A percentile compares a stretch with the other conserved stretches of the same genome.
phyloP scores from a whole-genome alignment of 1,140 invertebrate species.

The Oreohelix idahoensis region DNA sequence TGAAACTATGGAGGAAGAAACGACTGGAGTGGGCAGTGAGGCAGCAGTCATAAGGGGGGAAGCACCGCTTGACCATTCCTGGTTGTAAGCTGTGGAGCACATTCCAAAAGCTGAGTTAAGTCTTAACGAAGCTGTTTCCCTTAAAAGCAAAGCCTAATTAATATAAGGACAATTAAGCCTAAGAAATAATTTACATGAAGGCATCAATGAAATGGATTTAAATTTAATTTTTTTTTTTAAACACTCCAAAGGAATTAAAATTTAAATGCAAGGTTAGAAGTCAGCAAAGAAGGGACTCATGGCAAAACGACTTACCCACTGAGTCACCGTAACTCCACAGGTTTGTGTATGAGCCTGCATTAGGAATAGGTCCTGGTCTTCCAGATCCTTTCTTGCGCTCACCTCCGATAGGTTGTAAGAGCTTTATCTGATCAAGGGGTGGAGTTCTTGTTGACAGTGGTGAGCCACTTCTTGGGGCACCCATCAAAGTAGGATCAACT shows the following conservation, averaged over 20 bases:
- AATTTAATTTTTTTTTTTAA: too few species aligned
- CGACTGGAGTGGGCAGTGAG: conserved; percentile 49
- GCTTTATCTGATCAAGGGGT: conserved; percentile 52
- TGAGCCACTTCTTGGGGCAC: conserved; percentile 40
- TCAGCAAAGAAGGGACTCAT: too few species aligned
- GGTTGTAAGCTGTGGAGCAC: conserved; percentile 48
- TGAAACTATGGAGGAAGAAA: conserved; percentile 59
- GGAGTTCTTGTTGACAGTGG: conserved; percentile 55
- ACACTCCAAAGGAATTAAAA: too few species aligned
- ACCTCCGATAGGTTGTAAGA: conserved; percentile 58
- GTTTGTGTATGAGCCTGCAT: conserved; percentile 46
- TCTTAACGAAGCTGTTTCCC: too few species aligned
- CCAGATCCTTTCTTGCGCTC: conserved; percentile 57
- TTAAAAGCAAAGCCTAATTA: too few species aligned
- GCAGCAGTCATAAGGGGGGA: conserved; percentile 47
- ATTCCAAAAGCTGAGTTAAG: neutral
- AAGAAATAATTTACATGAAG: too few species aligned
- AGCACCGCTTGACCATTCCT: conserved; percentile 46
- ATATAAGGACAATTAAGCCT: too few species aligned
- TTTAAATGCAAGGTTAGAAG: too few species aligned
- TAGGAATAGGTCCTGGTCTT: conserved; percentile 37
- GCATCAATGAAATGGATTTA: too few species aligned
- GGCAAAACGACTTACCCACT: neutral
- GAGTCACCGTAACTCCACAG: conserved; percentile 54
- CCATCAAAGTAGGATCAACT: conserved; percentile 59